phyloP scores from a whole-genome alignment of 2,888 invertebrate genomes.

The Ellobium chinense region DNA sequence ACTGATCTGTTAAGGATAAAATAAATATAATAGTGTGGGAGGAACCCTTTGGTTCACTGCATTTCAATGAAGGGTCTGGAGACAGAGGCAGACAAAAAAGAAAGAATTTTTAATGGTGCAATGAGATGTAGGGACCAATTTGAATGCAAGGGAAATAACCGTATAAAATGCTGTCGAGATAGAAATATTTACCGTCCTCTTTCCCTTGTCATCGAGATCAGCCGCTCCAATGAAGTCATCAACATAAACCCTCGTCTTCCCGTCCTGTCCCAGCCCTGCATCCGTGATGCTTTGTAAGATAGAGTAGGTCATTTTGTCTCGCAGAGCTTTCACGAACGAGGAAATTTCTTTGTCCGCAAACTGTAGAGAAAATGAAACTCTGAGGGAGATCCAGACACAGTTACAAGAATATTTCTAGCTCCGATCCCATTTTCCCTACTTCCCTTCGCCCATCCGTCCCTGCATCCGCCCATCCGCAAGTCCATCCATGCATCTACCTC shows the following conservation, averaged over 20 bases:
- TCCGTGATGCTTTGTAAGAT: constrained; percentile 39
- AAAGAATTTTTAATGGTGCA: neutral
- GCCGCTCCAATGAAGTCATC: constrained; percentile 35
- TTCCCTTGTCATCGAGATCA: constrained; percentile 36
- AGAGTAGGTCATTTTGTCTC: constrained; percentile 31
- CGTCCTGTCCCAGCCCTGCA: constrained; percentile 36
- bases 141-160: too few species aligned
- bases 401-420: too few species aligned
- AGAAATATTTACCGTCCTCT: constrained; percentile 28
- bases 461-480: too few species aligned
- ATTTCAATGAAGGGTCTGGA: neutral
- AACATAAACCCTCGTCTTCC: constrained; percentile 36
- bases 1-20: constrained; percentile 51
- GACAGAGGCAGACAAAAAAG: neutral
- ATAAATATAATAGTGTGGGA: too few species aligned
- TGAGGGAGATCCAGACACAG: too few species aligned
- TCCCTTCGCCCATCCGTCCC: too few species aligned
- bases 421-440: too few species aligned
- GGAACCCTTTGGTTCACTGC: neutral
- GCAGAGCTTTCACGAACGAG: neutral
- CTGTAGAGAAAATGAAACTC: too few species aligned
- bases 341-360: neutral
- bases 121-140: too few species aligned
- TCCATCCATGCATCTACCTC: too few species aligned
- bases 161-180: too few species aligned